phyloP scores from a whole-genome alignment of 2,113 vertebrate species.

The Datnioides undecimradiatus region DNA sequence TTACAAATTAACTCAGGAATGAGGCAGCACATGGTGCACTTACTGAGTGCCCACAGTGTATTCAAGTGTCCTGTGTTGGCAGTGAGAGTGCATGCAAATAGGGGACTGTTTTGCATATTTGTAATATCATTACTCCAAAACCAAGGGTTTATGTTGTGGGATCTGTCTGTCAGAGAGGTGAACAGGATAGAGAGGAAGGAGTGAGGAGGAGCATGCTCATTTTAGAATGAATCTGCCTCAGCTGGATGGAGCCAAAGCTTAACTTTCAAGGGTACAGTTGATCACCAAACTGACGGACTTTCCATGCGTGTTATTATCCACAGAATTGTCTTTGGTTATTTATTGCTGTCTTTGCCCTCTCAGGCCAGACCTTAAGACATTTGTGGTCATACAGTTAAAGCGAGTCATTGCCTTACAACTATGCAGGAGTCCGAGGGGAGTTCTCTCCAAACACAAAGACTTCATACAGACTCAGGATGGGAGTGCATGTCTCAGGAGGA shows the following conservation, averaged over 20 bases:
- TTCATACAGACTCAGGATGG: conserved; percentile 56
- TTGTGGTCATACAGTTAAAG: conserved; percentile 29
- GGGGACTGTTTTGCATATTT: conserved; percentile 48
- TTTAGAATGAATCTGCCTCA: not conserved
- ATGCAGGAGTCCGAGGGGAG: conserved; percentile 27
- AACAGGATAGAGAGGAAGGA: not conserved
- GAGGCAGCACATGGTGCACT: conserved; percentile 61
- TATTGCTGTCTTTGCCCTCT: conserved; percentile 1
- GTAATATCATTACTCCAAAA: conserved; percentile 30
- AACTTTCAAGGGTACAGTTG: not conserved
- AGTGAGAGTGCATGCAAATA: conserved; percentile 46
- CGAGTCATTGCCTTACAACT: conserved; percentile 37
- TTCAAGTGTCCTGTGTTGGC: conserved; percentile 57
- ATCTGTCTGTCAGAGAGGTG: not conserved
- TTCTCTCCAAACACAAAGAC: conserved; percentile 50
- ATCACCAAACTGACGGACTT: not conserved
- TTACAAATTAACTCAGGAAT: conserved; percentile 79
- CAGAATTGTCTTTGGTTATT: not conserved
- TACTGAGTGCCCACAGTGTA: conserved; percentile 57
- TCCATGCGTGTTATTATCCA: not conserved
- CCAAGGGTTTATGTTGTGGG: conserved; percentile 27
- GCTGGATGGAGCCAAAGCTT: not conserved
- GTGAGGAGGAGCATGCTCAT: not conserved
- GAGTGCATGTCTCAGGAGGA: conserved; percentile 50
- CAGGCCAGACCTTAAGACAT: conserved; percentile 2